Base-by-base conservation (phyloP, 2,888 invertebrate genomes). In the Epiperipatus broadwayi region DNA sequence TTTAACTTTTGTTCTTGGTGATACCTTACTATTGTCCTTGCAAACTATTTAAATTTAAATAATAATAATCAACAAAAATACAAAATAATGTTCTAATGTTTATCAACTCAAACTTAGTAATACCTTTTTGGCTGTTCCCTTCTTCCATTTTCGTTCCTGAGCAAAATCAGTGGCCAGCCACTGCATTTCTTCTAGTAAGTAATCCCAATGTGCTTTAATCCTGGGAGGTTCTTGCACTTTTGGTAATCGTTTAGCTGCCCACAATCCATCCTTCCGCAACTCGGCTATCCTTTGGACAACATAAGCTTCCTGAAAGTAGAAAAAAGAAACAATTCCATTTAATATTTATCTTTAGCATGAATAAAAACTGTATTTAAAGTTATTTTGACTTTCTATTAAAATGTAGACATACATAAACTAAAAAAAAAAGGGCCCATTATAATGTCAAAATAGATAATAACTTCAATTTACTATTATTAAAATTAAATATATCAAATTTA, bases 131-230 rank as follows among this genome's bases (percentile, higher is more conserved):
- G 91, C 87, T 4, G 85, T 83, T 42, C 81, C 78, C 59, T 85
- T 85, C 56, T 97, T 97, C 87, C 89, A 91, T 59, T 89, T 91
- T 45, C 93, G 71, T 61, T 99, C 97, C 59, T 89, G 84, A 20
- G 81, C 81, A 63, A 97, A 97, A 64, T 97, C 95, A 27, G 85
- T 80, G 25, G 91, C 84, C 48, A 99, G 67, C 97, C 97, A 97
- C 27, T 79, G 78, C 87, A 93, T 91, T 65, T 97, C 97, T 61
- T 97, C 95, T 29, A 99, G 65, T 46, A 97, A 65, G 61, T 89
- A 95, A 62, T 97, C 97, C 93, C 95, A 95, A 61, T 97, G 95
- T 20, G 84, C 78, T 65, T 93, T 95, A 37, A 73, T 68, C 45
- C 93, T 69, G 43, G 76, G 71, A 49, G 87, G 84, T 63, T 87